A percentile compares a stretch with the other conserved stretches of the same genome.
Conservation (phyloP, 2,113 vertebrate species). For the Calidris pygmaea region DNA sequence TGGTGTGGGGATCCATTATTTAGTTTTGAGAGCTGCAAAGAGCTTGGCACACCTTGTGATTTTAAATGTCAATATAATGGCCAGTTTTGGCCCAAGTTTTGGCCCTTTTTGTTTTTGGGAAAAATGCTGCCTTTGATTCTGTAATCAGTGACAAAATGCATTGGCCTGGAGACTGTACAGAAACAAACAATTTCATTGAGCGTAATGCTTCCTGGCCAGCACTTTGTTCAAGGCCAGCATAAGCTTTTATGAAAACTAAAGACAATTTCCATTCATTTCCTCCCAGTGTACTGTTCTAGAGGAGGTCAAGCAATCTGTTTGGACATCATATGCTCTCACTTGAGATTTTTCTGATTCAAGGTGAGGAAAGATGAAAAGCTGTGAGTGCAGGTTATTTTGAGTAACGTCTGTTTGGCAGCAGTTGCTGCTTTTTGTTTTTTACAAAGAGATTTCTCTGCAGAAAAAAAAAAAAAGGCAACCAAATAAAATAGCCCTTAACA, state of each 20-base stretch:
- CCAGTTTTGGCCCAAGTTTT: not conserved
- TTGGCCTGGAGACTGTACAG: not conserved
- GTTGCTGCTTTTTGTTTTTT: not conserved
- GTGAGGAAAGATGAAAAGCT: not conserved
- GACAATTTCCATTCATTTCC: not conserved
- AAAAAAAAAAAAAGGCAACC: not conserved
- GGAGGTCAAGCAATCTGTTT: conserved; percentile 26
- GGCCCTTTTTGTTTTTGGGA: not conserved
- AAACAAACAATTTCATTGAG: not conserved
- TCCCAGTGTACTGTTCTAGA: not conserved
- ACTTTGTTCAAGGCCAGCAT: conserved; percentile 15
- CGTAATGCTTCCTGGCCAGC: not conserved
- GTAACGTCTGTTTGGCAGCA: not conserved
- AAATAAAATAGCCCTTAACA: not conserved
- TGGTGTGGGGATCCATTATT: not conserved
- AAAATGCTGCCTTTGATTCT: not conserved
- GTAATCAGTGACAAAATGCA: not conserved
- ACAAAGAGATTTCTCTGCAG: not conserved
- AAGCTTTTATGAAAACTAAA: conserved; percentile 23
- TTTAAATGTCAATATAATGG: not conserved
- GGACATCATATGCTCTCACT: not conserved
- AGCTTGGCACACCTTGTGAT: not conserved
- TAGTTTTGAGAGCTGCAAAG: not conserved
- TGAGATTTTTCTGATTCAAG: conserved; percentile 37
- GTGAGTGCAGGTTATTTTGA: not conserved